A percentile compares a stretch with the other conserved stretches of the same genome.
Conservation (phyloP, 2,888 invertebrate species). For the Steinernema scapterisci region DNA sequence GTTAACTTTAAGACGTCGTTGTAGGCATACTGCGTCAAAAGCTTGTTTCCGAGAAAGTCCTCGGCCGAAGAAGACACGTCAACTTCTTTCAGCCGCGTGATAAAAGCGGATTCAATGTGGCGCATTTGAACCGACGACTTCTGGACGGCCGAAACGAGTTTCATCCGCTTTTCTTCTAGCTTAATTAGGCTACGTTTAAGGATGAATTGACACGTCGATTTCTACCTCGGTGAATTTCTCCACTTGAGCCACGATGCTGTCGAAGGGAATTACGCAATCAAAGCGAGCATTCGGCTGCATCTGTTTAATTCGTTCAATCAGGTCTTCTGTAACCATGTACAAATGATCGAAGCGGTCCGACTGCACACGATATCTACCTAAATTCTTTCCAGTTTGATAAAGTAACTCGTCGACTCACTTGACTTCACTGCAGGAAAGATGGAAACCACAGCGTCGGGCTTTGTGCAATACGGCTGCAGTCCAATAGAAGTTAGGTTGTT, state of each 20-base stretch:
- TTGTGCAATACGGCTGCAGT: slow-evolving; percentile 43
- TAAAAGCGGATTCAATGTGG: slow-evolving; percentile 48
- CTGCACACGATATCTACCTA: slow-evolving; percentile 50
- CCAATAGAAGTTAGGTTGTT: slow-evolving; percentile 42
- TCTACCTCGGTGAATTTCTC: slow-evolving; percentile 40
- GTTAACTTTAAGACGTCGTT: slow-evolving; percentile 43
- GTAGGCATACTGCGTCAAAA: slow-evolving; percentile 48
- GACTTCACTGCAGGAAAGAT: slow-evolving; percentile 45
- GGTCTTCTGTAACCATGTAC: slow-evolving; percentile 42
- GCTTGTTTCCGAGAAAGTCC: neutral
- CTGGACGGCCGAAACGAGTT: slow-evolving; percentile 35
- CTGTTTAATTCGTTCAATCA: slow-evolving; percentile 40
- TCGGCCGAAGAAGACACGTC: slow-evolving; percentile 38
- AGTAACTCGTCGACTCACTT: slow-evolving; percentile 32
- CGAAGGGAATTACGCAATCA: slow-evolving; percentile 43
- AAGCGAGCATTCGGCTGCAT: slow-evolving; percentile 43
- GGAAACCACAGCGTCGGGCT: slow-evolving; percentile 40
- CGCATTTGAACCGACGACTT: slow-evolving; percentile 49
- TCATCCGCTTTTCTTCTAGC: slow-evolving; percentile 38
- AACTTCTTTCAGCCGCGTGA: slow-evolving; percentile 44
- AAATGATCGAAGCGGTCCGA: slow-evolving; percentile 47
- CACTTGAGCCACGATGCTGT: slow-evolving; percentile 41
- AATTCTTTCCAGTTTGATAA: neutral
- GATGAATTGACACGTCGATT: neutral
- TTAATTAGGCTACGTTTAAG: slow-evolving; percentile 32